Evolutionary conservation across 2,113 vertebrate genomes (phyloP), one percentile per base, ranked within the genome.

Genomic region (Cettia cetti): DNA sequence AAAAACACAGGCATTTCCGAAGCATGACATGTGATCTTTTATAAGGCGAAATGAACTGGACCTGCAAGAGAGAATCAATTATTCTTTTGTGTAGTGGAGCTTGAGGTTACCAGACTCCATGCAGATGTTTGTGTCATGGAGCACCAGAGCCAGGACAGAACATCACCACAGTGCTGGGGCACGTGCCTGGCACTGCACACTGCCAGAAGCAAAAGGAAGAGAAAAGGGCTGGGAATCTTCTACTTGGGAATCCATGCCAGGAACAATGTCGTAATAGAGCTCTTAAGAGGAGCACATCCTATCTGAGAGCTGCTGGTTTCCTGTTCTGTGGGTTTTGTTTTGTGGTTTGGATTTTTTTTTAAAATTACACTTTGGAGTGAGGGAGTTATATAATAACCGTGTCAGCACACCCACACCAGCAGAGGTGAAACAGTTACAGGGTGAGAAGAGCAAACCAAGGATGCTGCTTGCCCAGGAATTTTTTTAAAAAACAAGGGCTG

Each of bases 351-450:
- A 2, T 14, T 47, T n/a, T 72, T 72, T 50, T 70, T 53, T 16
- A 30, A 5, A 61, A 76, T 79, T 27, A 9, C 8, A 31, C 7
- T 69, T 56, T 44, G 31, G 53, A 65, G 30, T 0, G 4, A 91
- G 49, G 4, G n/a, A 66, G 30, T 92, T 95, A 27, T 5, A 1
- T 94, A 92, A 91, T 18, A 80, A 21, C 19, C 1, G 0, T 91
- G 47, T 90, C 53, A 92, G 77, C 42, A 74, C 42, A 74, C 60
- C 71, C 93, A 95, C 75, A 52, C 49, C 15, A 61, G 54, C 50
- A 50, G 61, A 53, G 75, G 79, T 92, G 84, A 82, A 81, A 89
- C 80, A 80, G 44, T 85, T 91, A 87, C 33, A 27, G 63, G 60
- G 35, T 59, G 71, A 63, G 65, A 47, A 76, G 84, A 81, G 56